Conservation (phyloP, 2,888 invertebrate genomes). For the Hartigia nigra region DNA sequence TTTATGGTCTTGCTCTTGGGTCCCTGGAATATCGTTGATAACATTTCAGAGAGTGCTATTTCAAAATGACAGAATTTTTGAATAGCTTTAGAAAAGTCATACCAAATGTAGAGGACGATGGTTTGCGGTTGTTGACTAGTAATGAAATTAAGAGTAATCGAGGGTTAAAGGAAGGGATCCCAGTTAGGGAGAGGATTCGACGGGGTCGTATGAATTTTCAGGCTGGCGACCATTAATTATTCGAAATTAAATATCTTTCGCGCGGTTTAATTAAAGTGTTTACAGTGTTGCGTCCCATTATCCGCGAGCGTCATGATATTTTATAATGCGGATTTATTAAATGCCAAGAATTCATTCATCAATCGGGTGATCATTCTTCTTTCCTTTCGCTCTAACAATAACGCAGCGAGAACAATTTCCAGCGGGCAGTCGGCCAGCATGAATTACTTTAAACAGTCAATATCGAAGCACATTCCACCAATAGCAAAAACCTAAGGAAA, state of each 20-base stretch:
- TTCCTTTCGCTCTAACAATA: neutral
- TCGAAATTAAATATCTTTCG: conserved; percentile 59
- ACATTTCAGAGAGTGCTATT: neutral
- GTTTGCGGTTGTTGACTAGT: conserved; percentile 44
- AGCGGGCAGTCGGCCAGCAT: neutral
- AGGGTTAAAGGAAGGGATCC: conserved; percentile 14
- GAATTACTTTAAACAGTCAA: neutral
- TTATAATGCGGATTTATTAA: conserved; percentile 47
- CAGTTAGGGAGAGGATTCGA: conserved; percentile 41
- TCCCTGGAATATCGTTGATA: neutral
- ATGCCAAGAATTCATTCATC: conserved; percentile 46
- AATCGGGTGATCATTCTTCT: conserved; percentile 16
- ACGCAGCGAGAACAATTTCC: neutral
- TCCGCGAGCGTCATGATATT: conserved; percentile 35
- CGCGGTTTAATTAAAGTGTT: conserved; percentile 60
- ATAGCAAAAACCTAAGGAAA: neutral
- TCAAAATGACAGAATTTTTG: neutral
- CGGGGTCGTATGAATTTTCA: conserved; percentile 40
- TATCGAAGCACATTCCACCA: neutral
- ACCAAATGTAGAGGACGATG: neutral
- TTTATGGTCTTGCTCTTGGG: neutral
- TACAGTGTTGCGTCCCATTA: conserved; percentile 45
- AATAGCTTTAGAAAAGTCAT: neutral
- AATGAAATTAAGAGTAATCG: conserved; percentile 54
- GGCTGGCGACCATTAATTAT: conserved; percentile 55